Conservation (phyloP, 2,888 invertebrate genomes). For the Rapana venosa region DNA sequence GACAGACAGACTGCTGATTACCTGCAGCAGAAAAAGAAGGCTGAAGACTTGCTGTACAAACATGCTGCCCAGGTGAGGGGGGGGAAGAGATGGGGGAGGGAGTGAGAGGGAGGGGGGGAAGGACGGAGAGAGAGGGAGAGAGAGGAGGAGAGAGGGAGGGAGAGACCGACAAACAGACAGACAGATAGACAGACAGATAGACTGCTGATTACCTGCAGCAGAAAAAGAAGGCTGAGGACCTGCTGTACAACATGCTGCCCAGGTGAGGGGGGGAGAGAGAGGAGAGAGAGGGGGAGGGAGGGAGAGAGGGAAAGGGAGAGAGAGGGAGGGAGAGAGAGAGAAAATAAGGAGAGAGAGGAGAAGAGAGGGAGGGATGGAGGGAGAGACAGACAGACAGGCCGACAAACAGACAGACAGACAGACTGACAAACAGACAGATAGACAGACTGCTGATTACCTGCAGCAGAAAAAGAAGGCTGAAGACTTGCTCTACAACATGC, state of each 20-base stretch:
- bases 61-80: slow-evolving; percentile 90
- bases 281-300: too few species aligned
- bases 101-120: too few species aligned
- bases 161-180: too few species aligned
- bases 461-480: slow-evolving; percentile 98
- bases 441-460: slow-evolving; percentile 97
- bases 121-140: too few species aligned
- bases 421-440: too few species aligned
- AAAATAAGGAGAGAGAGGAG: slow-evolving; percentile 79
- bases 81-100: too few species aligned
- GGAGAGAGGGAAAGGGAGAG: not conserved
- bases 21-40: slow-evolving; percentile 94
- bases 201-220: slow-evolving; percentile 98
- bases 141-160: too few species aligned
- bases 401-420: too few species aligned
- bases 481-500: slow-evolving; percentile 94
- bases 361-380: too few species aligned
- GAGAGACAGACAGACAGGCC: too few species aligned
- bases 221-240: slow-evolving; percentile 94
- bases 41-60: slow-evolving; percentile 97
- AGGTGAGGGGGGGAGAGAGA: too few species aligned
- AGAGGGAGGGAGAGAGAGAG: slow-evolving; percentile 84
- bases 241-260: slow-evolving; percentile 96
- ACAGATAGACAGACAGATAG: too few species aligned
- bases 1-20: slow-evolving; percentile 98